Base-by-base conservation (phyloP, 2,113 vertebrate species). In the Sinosuthora webbiana region DNA sequence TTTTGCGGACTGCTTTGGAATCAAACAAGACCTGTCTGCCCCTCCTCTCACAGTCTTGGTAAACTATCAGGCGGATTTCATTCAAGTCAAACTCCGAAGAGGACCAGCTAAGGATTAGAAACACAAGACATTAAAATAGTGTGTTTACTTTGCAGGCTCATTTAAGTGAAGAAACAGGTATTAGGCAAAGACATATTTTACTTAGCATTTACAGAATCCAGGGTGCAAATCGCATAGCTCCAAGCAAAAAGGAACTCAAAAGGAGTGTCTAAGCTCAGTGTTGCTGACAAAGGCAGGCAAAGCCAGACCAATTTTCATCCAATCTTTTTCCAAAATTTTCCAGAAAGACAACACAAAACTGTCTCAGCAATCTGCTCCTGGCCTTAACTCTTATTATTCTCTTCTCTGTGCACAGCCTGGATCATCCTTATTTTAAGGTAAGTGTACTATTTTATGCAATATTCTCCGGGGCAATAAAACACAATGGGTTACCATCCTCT, bases 21-120 rank as follows among this genome's bases (percentile, higher is more conserved):
- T 99, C 99, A 90, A 99, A 99, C 45, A 99, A 97, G 84, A 99
- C 98, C 96, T 99, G 98, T 87, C 98, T 97, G 67, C 99, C 99
- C 68, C 98, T 97, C 83, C 98, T 98, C 93, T 99, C 99, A 87
- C 99, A 99, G 92, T 99, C 99, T 83, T 99, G 99, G 97, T 98
- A 99, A 86, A 99, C 98, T 59, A 99, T 98, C 94, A 99, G 95
- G 79, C 99, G 98, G 77, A 99, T 99, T 96, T 98, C 98, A 70
- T 98, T 98, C 94, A 98, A 97, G 94, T 99, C 98, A 83, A 98
- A 97, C 83, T 99, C 98, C 0, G 98, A 98, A 92, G 98, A 98
- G 11, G 98, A 97, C 98, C 98, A 99, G 86, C 99, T 99, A 95
- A 5, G 15, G 83, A 94, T 93, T 33, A 91, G 67, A 96, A 96